These are phyloP conservation scores for Trididemnum clinides DNA, from an alignment of 23 tunicate genomes.

Conservation along the genomic window DNA sequence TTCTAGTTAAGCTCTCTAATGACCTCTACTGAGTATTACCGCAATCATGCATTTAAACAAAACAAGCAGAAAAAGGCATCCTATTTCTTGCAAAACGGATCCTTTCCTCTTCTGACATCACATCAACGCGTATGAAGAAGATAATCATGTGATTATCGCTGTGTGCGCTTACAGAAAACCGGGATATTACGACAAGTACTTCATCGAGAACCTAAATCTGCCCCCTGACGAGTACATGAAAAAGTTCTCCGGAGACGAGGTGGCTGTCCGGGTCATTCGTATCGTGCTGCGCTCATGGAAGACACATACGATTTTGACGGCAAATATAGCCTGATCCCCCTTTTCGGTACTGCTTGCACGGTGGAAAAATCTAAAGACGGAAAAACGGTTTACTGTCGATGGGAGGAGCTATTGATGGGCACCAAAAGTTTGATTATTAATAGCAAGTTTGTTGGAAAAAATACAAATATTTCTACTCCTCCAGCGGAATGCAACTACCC, in stretches of 20 bases:
- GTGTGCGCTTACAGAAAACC: constrained; percentile 54
- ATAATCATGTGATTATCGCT: constrained; percentile 69
- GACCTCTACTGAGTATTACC: too few species aligned
- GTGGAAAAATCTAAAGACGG: constrained; percentile 57
- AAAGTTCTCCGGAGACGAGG: constrained; percentile 42
- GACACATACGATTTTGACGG: too few species aligned
- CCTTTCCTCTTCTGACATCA: constrained; percentile 76
- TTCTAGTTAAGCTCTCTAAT: too few species aligned
- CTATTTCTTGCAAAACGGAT: constrained; percentile 47
- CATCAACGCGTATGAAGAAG: constrained; percentile 90
- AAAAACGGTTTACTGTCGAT: constrained; percentile 20
- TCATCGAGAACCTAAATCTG: constrained; percentile 52
- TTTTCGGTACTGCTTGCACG: constrained; percentile 58
- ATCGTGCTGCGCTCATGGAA: constrained; percentile 69
- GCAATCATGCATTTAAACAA: too few species aligned
- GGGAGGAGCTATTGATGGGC: constrained; percentile 46
- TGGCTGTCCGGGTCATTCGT: constrained; percentile 40
- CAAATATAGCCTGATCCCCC: constrained; percentile 52
- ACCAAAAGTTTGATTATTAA: constrained; percentile 75
- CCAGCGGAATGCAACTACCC: constrained; percentile 74
- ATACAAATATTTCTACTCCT: constrained; percentile 79
- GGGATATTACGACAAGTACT: constrained; percentile 70
- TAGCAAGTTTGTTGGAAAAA: constrained; percentile 48
- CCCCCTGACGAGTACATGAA: constrained; percentile 49
- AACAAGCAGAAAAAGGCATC: constrained; percentile 49